Base-by-base conservation (phyloP, 2,113 vertebrate genomes). In the Aegithalos caudatus region DNA sequence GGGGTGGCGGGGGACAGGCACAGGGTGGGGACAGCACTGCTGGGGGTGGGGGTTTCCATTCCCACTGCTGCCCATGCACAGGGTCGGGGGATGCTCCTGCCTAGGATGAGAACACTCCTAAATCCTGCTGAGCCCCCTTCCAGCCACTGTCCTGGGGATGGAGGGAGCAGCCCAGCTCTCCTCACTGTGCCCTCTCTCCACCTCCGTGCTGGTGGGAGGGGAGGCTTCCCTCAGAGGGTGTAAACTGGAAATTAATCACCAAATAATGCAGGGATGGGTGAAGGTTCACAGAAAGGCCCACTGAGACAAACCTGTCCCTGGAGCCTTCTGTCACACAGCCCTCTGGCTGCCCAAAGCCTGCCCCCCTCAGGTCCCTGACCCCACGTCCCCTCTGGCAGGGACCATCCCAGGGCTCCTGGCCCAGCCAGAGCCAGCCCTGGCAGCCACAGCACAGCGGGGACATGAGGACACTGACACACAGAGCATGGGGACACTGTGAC, bases 221-320 rank as follows among this genome's bases (percentile, higher is more conserved):
- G 27, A 42, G 56, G 42, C 12, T 51, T 61, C 62, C 77, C 14
- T 11, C 40, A 2, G 38, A 0, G 42, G 25, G 8, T 9, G 2
- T 1, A 29, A 58, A 25, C 56, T 6, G n/a, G 15, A 27, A 31
- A 37, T 12, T 1, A 28, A 18, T 2, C 31, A 25, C 5, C 12
- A 22, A 65, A 33, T 6, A 47, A 33, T 0, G 0, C 38, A 12
- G 58, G 1, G 40, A 11, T 0, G 29, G 83, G 11, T 1, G 48
- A 47, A 27, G 40, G 29, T 0, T 5, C 56, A 3, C 9, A 20
- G 15, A 10, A 35, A 40, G 15, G 20, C 15, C 57, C 2, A 1
- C 65, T 9, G 2, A 0, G 40, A 40, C 50, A 57, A 51, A 58
- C 3, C 44, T 6, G n/a, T 37, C 5, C 1, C 69, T 7, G 44